Base-by-base conservation (phyloP, 2,113 vertebrate genomes). In the Ciconia maguari region DNA sequence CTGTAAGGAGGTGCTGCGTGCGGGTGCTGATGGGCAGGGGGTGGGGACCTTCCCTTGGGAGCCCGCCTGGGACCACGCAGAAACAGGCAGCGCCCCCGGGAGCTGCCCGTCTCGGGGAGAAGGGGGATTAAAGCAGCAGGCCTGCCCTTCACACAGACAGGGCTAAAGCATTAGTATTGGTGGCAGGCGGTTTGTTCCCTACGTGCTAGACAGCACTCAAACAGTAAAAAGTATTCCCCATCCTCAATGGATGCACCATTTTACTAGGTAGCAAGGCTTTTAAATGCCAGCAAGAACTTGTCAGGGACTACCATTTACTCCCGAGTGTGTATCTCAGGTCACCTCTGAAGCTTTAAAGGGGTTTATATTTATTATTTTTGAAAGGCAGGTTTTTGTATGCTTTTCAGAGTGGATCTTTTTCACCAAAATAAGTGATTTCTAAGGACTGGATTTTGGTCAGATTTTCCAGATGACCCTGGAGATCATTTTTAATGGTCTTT, bases 121-220 rank as follows among this genome's bases (percentile, higher is more conserved):
- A 48, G 30, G 15, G 42, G 13, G 34, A 26, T 72, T 46, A 34
- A 48, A 75, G 66, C 52, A 51, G 32, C 65, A 52, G 30, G 58
- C 24, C 34, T 92, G 88, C 52, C 90, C 84, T 96, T 95, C 79
- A 87, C 64, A 16, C 51, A 16, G 75, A 42, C 84, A 91, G 75
- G 41, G 34, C 69, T 72, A 42, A 49, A 41, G 27, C 82, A 26
- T 90, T 85, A 85, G 75, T 30, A 30, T 44, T 76, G 74, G 52
- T 87, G 41, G 78, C 38, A 14, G 44, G 64, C 3, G 3, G 54
- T 36, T 74, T 88, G 85, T 86, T 86, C 60, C 62, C 49, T 41
- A 17, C 27, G 96, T 96, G 95, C 95, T 62, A 96, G 94, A 96
- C 94, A 90, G 92, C 86, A 86, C 88, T 93, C 85, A 95, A 89